Percentiles rank a stretch among this genome's conserved stretches.
These are phyloP conservation scores for Chromoteleia sp. DNA, from an alignment of 2,888 invertebrate species.

Conservation along the genomic window DNA sequence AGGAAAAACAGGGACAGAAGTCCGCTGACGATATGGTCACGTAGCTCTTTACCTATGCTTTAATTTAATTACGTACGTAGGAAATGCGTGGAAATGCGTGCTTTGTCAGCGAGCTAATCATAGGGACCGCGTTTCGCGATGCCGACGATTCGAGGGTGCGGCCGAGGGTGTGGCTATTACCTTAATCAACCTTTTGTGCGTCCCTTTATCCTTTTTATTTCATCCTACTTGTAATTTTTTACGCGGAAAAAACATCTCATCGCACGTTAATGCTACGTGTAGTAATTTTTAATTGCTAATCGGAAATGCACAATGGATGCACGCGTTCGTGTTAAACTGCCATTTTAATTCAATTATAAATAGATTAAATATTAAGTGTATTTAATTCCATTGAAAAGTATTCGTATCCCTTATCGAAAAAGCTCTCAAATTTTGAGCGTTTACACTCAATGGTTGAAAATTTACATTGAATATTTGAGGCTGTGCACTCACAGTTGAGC, in stretches of 20 bases:
- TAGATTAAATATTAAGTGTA: too few species aligned
- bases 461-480: too few species aligned
- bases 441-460: too few species aligned
- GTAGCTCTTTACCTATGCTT: conserved; percentile 61
- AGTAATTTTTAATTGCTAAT: not conserved
- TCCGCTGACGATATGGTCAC: conserved; percentile 56
- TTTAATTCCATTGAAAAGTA: too few species aligned
- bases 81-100: conserved; percentile 68
- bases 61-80: conserved; percentile 59
- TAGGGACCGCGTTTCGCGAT: conserved; percentile 50
- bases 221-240: conserved; percentile 7
- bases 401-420: too few species aligned
- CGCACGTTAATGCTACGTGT: not conserved
- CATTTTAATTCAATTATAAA: too few species aligned
- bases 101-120: conserved; percentile 68
- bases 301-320: too few species aligned
- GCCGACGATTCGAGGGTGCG: conserved; percentile 78
- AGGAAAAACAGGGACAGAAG: conserved; percentile 24
- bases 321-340: too few species aligned
- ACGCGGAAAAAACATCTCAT: not conserved
- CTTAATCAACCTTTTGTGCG: conserved; percentile 73
- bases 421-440: too few species aligned
- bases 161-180: conserved; percentile 79
- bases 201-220: conserved; percentile 28
- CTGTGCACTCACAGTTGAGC: too few species aligned